These are phyloP conservation scores for Druon quercuslanigerum DNA, from an alignment of 1,140 invertebrate species.

Conservation along the genomic window DNA sequence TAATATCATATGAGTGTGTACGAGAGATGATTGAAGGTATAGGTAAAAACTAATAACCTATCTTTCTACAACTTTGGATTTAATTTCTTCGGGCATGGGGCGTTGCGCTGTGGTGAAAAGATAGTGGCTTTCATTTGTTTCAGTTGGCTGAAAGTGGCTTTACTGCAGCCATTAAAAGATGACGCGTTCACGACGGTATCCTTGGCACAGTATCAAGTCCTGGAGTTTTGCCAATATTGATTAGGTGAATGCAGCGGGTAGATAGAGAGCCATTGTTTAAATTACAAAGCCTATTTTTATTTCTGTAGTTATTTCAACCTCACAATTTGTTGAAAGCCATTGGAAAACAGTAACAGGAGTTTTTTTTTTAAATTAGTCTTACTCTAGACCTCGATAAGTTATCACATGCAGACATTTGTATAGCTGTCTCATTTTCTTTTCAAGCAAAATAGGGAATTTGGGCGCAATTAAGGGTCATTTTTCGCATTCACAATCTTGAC, in stretches of 20 bases:
- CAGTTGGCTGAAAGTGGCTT: constrained; percentile 39
- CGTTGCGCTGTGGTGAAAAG: constrained; percentile 18
- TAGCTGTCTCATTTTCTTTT: no score
- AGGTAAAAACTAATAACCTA: background rate
- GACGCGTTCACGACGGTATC: constrained; percentile 41
- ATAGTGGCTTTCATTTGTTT: constrained; percentile 26
- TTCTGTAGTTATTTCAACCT: background rate
- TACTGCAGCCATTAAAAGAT: constrained; percentile 54
- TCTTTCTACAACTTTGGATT: constrained; percentile 32
- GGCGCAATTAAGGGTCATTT: no score
- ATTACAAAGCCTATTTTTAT: background rate
- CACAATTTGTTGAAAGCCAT: no score
- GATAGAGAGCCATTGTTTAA: constrained; percentile 13
- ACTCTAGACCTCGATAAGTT: no score
- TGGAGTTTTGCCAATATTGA: constrained; percentile 56
- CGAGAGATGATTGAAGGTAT: background rate
- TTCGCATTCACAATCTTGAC: no score
- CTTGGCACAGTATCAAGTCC: constrained; percentile 31
- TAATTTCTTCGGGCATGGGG: background rate
- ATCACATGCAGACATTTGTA: no score
- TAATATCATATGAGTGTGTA: background rate
- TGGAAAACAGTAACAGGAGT: no score
- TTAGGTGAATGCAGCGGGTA: constrained; percentile 41
- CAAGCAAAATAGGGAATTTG: no score
- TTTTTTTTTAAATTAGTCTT: no score